Evolutionary conservation across 1,140 invertebrate species (phyloP), one percentile per base, ranked within the genome.

Genomic region (Telenomus remus): DNA sequence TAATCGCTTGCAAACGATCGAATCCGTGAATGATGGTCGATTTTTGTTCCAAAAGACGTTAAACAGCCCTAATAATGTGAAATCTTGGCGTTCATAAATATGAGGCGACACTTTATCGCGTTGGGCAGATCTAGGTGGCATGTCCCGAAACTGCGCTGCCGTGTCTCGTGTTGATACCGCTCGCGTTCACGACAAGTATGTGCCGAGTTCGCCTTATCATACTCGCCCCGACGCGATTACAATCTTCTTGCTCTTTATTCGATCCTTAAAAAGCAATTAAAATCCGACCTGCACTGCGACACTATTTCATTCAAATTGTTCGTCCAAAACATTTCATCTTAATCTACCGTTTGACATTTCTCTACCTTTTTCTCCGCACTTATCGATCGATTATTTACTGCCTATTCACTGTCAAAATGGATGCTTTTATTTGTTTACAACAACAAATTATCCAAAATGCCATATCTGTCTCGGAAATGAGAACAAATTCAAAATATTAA

Each of bases 31-130:
- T 61, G 66, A 76, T 76, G 50, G 75, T 42, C 75, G 64, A 78
- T 73, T 72, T 61, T 55, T 14, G 46, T 10, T 35, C 34, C 76
- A 73, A 44, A 81, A 85, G 82, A 84, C 79, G 74, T 80, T 85
- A 84, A 86, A 86, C 82, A 81, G 79, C 85, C 78, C 81, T 85
- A 86, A 86, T 86, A 86, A 87, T 84, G 84, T 80, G 78, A 87
- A 85, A 87, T 87, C 85, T 86, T 63, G 75, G 59, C 65, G 74
- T 78, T 77, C 81, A 85, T 87, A 86, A 87, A 86, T 87, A 87
- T 77, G 81, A 84, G 79, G 61, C 57, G 53, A 77, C 79, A 77
- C 50, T 33, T 80, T 87, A 86, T 85, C 81, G 61, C 19, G 48
- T 34, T 34, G 47, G 56, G 66, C 74, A 59, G 13, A 86, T 86